Base-by-base conservation (phyloP, 2,797 vertebrate genomes). In the Nannoperca australis region DNA sequence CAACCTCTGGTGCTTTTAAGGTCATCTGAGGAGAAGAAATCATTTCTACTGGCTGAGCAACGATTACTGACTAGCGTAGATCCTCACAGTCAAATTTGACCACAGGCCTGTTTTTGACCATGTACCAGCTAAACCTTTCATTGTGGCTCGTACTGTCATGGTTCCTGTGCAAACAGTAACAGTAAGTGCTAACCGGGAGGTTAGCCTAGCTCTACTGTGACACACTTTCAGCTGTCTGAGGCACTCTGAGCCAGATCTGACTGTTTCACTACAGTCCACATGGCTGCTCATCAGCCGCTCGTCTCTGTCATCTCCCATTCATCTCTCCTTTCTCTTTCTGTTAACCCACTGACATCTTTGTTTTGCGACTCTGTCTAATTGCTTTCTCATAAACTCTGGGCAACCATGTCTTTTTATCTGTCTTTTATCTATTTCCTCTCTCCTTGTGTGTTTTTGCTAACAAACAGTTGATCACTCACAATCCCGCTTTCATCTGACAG, bases 171-270 rank as follows among this genome's bases (percentile, higher is more conserved):
- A 69, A 81, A 83, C 83, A 86, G 82, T 75, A 72, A 83, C 70
- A 84, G 75, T 72, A 84, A 84, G 76, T 68, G 70, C 83, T 79
- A 72, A 86, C 73, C 15, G 17, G 47, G 60, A 76, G 80, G 63
- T 69, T 78, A 83, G 77, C 82, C 79, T 63, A 78, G 79, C 89
- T 86, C 86, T 82, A 45, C 76, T 60, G 73, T 91, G 87, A 89
- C 85, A 92, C 84, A 88, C 80, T 85, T 87, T 79, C 59, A 56
- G 74, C 60, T 63, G 63, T 73, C 72, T 82, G 76, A 85, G 34
- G 65, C 68, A 77, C 75, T 78, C 59, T 63, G 83, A 88, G 80
- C 59, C 66, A 66, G 55, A 85, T 76, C 85, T 22, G 18, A 85
- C 67, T 18, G 38, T 75, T 79, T 71, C 47, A 73, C 78, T 65